These are phyloP conservation scores for Clarias pachynema DNA, from an alignment of 2,797 vertebrate genomes.

Conservation along the genomic window DNA sequence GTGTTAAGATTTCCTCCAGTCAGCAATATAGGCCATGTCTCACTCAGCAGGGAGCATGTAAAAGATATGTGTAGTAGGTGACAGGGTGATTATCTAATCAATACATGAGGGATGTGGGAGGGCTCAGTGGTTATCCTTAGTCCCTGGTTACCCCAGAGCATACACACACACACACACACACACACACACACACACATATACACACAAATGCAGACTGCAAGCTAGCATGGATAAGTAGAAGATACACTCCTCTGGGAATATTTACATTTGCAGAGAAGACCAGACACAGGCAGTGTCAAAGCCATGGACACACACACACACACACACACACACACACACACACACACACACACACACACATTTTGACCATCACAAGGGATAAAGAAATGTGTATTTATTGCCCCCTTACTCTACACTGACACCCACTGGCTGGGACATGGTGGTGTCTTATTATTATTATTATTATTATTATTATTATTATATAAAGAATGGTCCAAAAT, in stretches of 20 bases:
- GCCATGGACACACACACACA: constrained; percentile 28
- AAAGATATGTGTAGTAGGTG: constrained; percentile 70
- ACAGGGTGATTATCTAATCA: constrained; percentile 82
- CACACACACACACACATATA: constrained; percentile 31
- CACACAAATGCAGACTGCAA: constrained; percentile 22
- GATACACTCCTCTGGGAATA: constrained; percentile 47
- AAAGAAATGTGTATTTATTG: neutral
- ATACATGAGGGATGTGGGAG: constrained; percentile 62
- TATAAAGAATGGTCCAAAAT: neutral
- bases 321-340: constrained; percentile 24
- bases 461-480: neutral
- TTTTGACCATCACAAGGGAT: constrained; percentile 3
- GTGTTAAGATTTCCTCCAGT: constrained; percentile 45
- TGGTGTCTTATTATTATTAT: neutral
- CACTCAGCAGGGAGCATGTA: constrained; percentile 73
- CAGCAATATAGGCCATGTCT: constrained; percentile 56
- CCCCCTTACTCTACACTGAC: constrained; percentile 44
- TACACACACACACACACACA: constrained; percentile 28
- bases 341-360: constrained; percentile 28
- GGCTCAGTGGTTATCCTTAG: constrained; percentile 20
- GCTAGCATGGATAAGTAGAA: constrained; percentile 51
- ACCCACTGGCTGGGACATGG: constrained; percentile 43
- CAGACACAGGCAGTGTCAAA: constrained; percentile 30
- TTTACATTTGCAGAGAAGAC: constrained; percentile 32
- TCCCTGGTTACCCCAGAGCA: neutral